Conservation (phyloP, 2,888 invertebrate genomes). For the Alentia gelatinosa region DNA sequence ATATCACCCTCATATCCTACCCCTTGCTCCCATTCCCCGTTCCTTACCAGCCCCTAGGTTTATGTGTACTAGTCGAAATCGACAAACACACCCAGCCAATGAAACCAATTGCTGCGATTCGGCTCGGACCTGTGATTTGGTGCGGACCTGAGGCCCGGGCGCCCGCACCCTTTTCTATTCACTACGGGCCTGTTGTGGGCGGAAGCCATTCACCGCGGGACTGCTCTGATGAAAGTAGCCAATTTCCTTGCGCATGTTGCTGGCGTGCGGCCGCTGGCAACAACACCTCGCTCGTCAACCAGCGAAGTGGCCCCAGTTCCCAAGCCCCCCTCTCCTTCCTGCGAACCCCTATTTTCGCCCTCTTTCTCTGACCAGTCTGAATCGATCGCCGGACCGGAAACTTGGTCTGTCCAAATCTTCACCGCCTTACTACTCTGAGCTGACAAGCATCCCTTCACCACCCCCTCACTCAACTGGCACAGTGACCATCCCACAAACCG, state of each 20-base stretch:
- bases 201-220: neutral
- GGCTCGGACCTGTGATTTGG: neutral
- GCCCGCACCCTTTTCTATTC: neutral
- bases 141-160: neutral
- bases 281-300: neutral
- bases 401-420: neutral
- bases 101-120: neutral
- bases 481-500: neutral
- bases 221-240: slow-evolving; percentile 21
- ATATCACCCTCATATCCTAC: neutral
- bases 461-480: neutral
- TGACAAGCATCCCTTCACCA: neutral
- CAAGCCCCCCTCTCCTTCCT: neutral
- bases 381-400: slow-evolving; percentile 10
- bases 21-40: neutral
- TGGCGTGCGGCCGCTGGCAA: neutral
- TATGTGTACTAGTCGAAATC: neutral
- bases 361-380: neutral
- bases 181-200: slow-evolving; percentile 17
- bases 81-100: neutral
- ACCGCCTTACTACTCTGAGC: neutral
- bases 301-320: neutral
- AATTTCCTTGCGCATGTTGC: slow-evolving; percentile 22
- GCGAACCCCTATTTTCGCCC: neutral
- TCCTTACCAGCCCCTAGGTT: neutral